Conservation (phyloP, 2,113 vertebrate genomes). For the Etheostoma cragini region DNA sequence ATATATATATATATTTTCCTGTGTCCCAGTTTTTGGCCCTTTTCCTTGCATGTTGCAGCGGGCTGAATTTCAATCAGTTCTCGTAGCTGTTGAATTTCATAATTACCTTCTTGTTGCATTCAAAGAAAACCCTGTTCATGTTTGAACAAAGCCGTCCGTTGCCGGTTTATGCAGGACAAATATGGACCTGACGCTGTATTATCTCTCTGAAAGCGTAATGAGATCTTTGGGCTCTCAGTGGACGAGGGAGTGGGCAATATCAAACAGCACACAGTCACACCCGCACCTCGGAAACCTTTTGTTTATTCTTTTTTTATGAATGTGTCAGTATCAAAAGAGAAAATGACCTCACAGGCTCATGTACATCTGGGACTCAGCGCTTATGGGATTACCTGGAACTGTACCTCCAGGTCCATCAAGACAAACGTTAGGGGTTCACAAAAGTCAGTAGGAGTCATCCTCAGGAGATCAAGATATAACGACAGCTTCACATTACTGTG, state of each 20-base stretch:
- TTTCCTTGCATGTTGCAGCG: background rate
- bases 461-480: too few relatives aligned
- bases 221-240: slow-evolving; percentile 52
- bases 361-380: background rate
- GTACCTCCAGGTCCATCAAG: too few relatives aligned
- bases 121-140: slow-evolving; percentile 60
- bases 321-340: slow-evolving; percentile 52
- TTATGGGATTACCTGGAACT: too few relatives aligned
- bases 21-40: background rate
- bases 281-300: slow-evolving; percentile 37
- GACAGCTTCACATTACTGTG: too few relatives aligned
- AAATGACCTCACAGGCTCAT: background rate
- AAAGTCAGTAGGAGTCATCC: too few relatives aligned
- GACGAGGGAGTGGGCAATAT: slow-evolving; percentile 57
- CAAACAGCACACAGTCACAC: slow-evolving; percentile 55
- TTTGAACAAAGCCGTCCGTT: slow-evolving; percentile 62
- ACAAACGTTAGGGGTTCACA: too few relatives aligned
- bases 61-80: slow-evolving; percentile 50
- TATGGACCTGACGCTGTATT: slow-evolving; percentile 76
- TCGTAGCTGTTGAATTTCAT: slow-evolving; percentile 41
- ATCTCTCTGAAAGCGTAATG: slow-evolving; percentile 54
- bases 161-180: slow-evolving; percentile 59
- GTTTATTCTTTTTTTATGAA: slow-evolving; percentile 12
- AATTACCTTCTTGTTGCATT: slow-evolving; percentile 49
- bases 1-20: background rate